Base-by-base conservation (phyloP, 1,140 invertebrate species). In the Bombus balteatus region DNA sequence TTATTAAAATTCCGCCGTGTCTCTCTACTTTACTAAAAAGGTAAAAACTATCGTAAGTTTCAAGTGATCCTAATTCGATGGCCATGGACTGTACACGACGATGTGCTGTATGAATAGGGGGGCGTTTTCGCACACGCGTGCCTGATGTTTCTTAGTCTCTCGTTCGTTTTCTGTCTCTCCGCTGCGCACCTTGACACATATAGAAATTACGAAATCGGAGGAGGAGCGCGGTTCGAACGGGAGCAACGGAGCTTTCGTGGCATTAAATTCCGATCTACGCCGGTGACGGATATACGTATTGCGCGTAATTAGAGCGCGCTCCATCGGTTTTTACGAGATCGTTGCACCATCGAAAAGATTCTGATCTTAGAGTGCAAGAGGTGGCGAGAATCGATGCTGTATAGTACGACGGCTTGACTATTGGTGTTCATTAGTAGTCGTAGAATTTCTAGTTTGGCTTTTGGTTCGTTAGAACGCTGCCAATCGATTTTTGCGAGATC, bases 181-280 rank as follows among this genome's bases (percentile, higher is more conserved):
- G 34, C 2, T 47, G 9, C 41, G 65, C 81, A 91, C 89, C 90
- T 91, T 91, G 90, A 91, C 90, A 91, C 75, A 87, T 82, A 91
- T 91, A 87, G 87, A 90, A 91, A 90, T 91, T 88, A 70, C 87
- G 82, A 89, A 91, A 91, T 75, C 28, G 37, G 32, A 25, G 37
- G 72, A 66, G 74, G 62, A 75, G 70, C 34, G 78, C 79, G 59
- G 12, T 83, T 70, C 78, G 39, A 90, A 83, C 66, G 87, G 3
- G 87, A 89, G 87, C 76, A 90, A 78, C 25, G 15, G 73, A 85
- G 71, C 32, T 57, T 62, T 74, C 81, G 75, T 83, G 25, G 77
- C 53, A 41, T 74, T 59, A 83, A 83, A 86, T 86, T 71, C 80
- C 80, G 85, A 86, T 86, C 65, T 62, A 62, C 47, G 37, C 28